A percentile compares a stretch with the other conserved stretches of the same genome.
These are phyloP conservation scores for Brevipalpus yothersi DNA, from an alignment of 1,140 invertebrate genomes.

Conservation along the genomic window DNA sequence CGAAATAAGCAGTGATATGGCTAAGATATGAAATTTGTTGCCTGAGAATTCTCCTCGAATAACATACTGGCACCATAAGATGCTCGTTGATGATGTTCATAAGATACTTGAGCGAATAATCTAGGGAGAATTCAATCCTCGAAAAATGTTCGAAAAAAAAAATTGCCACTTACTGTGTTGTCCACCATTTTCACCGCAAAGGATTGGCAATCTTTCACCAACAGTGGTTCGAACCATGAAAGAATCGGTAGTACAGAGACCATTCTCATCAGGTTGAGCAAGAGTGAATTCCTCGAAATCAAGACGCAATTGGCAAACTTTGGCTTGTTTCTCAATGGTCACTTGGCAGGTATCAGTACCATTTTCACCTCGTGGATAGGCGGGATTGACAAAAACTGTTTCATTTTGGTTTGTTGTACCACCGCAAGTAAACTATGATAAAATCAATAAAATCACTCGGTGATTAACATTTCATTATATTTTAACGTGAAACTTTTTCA, in stretches of 20 bases:
- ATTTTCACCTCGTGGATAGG: constrained; percentile 39
- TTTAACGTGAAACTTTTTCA: background rate
- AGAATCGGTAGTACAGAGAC: constrained; percentile 39
- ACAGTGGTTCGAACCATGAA: constrained; percentile 34
- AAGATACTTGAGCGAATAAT: too few relatives aligned
- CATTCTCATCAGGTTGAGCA: constrained; percentile 41
- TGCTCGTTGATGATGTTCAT: too few relatives aligned
- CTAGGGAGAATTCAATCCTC: too few relatives aligned
- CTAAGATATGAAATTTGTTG: too few relatives aligned
- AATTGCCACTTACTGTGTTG: constrained; percentile 43
- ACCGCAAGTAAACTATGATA: constrained; percentile 31
- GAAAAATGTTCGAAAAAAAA: background rate
- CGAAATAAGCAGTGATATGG: too few relatives aligned
- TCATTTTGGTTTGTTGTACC: constrained; percentile 45
- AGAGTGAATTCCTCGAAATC: constrained; percentile 46
- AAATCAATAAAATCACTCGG: background rate
- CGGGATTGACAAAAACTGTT: constrained; percentile 53
- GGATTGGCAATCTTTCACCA: constrained; percentile 37
- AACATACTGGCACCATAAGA: too few relatives aligned
- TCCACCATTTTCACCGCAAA: constrained; percentile 53
- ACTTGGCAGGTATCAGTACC: constrained; percentile 40
- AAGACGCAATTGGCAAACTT: constrained; percentile 49
- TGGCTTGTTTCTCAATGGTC: constrained; percentile 34
- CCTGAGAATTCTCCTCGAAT: too few relatives aligned
- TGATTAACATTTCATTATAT: background rate